phyloP scores from a whole-genome alignment of 2,888 invertebrate genomes.

The Dryobota labecula region DNA sequence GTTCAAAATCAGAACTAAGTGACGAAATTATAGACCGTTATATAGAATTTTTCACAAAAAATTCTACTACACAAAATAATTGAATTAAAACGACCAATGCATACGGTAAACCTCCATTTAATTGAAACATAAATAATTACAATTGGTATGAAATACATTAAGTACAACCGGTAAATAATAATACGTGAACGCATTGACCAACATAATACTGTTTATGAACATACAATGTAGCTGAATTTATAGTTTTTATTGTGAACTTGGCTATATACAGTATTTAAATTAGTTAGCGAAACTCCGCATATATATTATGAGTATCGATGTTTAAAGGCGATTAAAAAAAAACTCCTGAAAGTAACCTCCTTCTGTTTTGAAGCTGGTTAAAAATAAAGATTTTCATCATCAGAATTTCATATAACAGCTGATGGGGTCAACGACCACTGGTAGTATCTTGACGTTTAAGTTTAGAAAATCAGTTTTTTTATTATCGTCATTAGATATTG shows the following conservation, averaged over 20 bases:
- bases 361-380: background rate
- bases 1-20: background rate
- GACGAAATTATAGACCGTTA: background rate
- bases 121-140: slow-evolving; percentile 69
- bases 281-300: background rate
- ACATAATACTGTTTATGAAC: slow-evolving; percentile 69
- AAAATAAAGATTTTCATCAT: background rate
- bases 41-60: background rate
- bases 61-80: slow-evolving; percentile 3
- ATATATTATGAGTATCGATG: background rate
- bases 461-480: background rate
- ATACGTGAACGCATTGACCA: slow-evolving; percentile 52
- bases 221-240: slow-evolving; percentile 43
- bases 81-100: slow-evolving; percentile 49
- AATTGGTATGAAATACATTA: slow-evolving; percentile 61
- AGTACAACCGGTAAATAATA: slow-evolving; percentile 62
- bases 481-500: too few species aligned
- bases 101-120: slow-evolving; percentile 70
- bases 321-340: background rate
- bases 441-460: background rate
- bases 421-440: background rate
- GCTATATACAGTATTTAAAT: background rate
- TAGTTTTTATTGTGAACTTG: slow-evolving; percentile 10
- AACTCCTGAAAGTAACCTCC: background rate
- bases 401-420: background rate